A percentile compares a stretch with the other conserved stretches of the same genome.
phyloP scores from a whole-genome alignment of 2,888 invertebrate species.

The Leucozona laternaria region DNA sequence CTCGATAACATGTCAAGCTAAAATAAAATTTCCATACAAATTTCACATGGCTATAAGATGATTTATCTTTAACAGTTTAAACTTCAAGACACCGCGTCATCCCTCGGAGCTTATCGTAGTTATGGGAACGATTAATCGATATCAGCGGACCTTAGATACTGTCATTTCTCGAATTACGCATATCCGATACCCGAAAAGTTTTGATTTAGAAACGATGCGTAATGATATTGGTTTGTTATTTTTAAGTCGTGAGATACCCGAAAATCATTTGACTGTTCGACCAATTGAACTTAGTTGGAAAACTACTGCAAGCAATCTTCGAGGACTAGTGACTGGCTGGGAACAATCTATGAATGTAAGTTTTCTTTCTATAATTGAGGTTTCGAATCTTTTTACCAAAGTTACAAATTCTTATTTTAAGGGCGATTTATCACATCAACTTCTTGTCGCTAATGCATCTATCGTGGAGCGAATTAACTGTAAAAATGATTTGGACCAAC shows the following conservation, averaged over 20 bases:
- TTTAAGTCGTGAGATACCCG: slow-evolving; percentile 79
- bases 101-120: slow-evolving; percentile 80
- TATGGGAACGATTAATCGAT: slow-evolving; percentile 78
- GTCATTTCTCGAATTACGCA: slow-evolving; percentile 79
- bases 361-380: neutral
- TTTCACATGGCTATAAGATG: neutral
- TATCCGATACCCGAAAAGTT: slow-evolving; percentile 77
- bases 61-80: slow-evolving; percentile 30
- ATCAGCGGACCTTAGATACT: slow-evolving; percentile 76
- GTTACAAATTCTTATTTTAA: neutral
- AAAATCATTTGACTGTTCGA: slow-evolving; percentile 76
- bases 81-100: slow-evolving; percentile 77
- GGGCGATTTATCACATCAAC: slow-evolving; percentile 51
- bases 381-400: too few species aligned
- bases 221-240: slow-evolving; percentile 80
- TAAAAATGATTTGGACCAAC: slow-evolving; percentile 30
- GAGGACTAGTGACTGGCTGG: slow-evolving; percentile 59
- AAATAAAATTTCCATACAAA: slow-evolving; percentile 21
- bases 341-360: slow-evolving; percentile 44
- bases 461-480: slow-evolving; percentile 39
- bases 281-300: slow-evolving; percentile 77
- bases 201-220: slow-evolving; percentile 67
- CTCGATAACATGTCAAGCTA: neutral
- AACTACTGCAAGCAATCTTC: neutral
- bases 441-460: slow-evolving; percentile 48